Conservation (phyloP, 2,888 invertebrate species). For the Drosophila yooni region DNA sequence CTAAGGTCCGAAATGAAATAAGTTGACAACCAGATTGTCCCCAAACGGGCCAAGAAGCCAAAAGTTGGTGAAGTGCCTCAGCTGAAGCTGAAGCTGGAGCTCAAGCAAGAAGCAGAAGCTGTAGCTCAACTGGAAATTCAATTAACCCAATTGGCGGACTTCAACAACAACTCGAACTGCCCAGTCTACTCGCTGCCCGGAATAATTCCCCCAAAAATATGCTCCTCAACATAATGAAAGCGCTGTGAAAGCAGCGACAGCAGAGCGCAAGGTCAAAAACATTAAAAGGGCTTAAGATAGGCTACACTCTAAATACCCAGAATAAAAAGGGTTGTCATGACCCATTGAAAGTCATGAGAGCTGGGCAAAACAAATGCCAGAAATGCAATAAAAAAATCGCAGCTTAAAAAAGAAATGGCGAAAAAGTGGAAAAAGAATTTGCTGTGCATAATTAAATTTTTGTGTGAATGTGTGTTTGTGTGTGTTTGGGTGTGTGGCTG, state of each 20-base stretch:
- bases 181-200: conserved; percentile 22
- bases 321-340: conserved; percentile 41
- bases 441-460: conserved; percentile 73
- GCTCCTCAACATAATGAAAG: conserved; percentile 35
- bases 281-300: conserved; percentile 59
- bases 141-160: conserved; percentile 72
- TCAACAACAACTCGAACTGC: conserved; percentile 19
- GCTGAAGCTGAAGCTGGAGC: not conserved
- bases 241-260: conserved; percentile 18
- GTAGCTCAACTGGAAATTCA: conserved; percentile 71
- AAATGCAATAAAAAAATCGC: conserved; percentile 69
- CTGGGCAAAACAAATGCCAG: conserved; percentile 44
- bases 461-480: not conserved
- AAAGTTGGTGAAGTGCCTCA: conserved; percentile 6
- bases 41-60: conserved; percentile 14
- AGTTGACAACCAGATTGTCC: conserved; percentile 65
- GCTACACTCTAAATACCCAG: conserved; percentile 14
- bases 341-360: conserved; percentile 58
- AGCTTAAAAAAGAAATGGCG: conserved; percentile 31
- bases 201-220: conserved; percentile 33
- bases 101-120: conserved; percentile 8
- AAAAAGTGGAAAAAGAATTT: conserved; percentile 49
- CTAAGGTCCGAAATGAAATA: conserved; percentile 63
- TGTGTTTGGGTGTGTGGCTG: conserved; percentile 4
- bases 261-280: conserved; percentile 51